Evolutionary conservation across 2,888 invertebrate species (phyloP).

Genomic region (Microplitis manilae): DNA sequence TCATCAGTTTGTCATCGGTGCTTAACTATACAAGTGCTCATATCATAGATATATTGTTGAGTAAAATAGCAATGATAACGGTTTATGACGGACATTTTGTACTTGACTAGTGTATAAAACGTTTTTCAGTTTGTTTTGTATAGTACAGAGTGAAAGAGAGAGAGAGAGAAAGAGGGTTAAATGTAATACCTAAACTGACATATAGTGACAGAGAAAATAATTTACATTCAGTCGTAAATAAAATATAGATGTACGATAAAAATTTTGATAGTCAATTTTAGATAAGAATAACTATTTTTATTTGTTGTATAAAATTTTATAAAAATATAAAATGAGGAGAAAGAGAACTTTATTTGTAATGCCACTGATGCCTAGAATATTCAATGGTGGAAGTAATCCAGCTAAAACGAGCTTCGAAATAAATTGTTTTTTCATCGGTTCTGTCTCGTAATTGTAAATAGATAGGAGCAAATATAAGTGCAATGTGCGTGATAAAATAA

Average conservation of each 20-base stretch:
- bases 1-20: too few species aligned
- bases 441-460: slow-evolving; percentile 34
- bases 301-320: not conserved
- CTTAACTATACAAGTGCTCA: too few species aligned
- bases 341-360: not conserved
- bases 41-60: too few species aligned
- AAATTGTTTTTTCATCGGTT: slow-evolving; percentile 46
- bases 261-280: slow-evolving; percentile 9
- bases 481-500: not conserved
- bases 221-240: not conserved
- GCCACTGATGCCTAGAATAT: slow-evolving; percentile 44
- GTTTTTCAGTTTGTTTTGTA: too few species aligned
- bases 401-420: slow-evolving; percentile 44
- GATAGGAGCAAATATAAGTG: not conserved
- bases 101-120: too few species aligned
- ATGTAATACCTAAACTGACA: slow-evolving; percentile 6
- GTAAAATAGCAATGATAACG: too few species aligned
- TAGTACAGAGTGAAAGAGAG: too few species aligned
- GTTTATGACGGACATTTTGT: too few species aligned
- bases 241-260: slow-evolving; percentile 6
- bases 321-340: not conserved
- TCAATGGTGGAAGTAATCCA: slow-evolving; percentile 45
- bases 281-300: not conserved
- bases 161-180: too few species aligned
- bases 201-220: slow-evolving; percentile 10